These are phyloP conservation scores for Todiramphus saurophagus DNA, from an alignment of 2,113 vertebrate species.

Conservation along the genomic window DNA sequence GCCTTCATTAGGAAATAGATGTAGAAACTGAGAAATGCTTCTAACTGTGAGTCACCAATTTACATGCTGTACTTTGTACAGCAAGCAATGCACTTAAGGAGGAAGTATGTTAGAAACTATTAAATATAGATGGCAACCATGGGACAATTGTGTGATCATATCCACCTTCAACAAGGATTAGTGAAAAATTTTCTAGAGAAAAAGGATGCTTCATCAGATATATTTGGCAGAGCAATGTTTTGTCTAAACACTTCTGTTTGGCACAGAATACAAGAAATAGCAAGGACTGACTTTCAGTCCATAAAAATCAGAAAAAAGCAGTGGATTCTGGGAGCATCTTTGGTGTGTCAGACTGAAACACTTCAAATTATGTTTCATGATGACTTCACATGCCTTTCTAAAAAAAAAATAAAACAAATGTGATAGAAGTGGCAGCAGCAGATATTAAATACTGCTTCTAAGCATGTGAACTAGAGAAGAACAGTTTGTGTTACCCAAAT, in stretches of 20 bases:
- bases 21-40: background rate
- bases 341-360: background rate
- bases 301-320: background rate
- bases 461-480: background rate
- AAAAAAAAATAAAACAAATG: background rate
- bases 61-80: background rate
- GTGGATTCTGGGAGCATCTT: background rate
- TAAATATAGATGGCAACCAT: background rate
- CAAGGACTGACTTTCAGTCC: background rate
- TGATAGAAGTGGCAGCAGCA: background rate
- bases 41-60: background rate
- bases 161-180: background rate
- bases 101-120: background rate
- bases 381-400: background rate
- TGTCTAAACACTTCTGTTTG: background rate
- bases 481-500: background rate
- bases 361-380: background rate
- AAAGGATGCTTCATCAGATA: background rate
- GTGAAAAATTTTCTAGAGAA: background rate
- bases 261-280: background rate
- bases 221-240: background rate
- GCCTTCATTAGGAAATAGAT: conserved; percentile 11
- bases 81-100: background rate
- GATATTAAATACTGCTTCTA: background rate
- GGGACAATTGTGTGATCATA: background rate